phyloP scores from a whole-genome alignment of 2,797 vertebrate genomes.

The Tinamus major region DNA sequence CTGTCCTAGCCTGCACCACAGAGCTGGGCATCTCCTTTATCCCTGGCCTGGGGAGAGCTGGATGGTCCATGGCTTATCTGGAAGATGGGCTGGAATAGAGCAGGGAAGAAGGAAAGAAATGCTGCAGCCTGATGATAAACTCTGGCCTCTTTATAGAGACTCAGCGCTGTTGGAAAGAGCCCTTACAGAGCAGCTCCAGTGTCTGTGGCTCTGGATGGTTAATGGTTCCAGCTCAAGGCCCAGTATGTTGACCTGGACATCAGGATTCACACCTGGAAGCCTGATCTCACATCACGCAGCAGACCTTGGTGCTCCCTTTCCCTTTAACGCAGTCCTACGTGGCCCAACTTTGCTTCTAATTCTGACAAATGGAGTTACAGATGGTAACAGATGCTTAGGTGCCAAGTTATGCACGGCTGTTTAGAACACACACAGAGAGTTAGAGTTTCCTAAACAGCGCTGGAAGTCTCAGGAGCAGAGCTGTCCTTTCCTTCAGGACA shows the following conservation, averaged over 20 bases:
- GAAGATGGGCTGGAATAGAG: fast-evolving
- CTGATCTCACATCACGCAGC: neutral
- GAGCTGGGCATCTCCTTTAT: neutral
- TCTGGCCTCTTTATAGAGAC: neutral
- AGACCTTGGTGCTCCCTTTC: neutral
- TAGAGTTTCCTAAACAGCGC: neutral
- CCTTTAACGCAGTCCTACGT: neutral
- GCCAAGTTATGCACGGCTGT: neutral
- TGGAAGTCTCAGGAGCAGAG: neutral
- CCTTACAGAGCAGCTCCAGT: fast-evolving
- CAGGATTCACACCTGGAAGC: fast-evolving
- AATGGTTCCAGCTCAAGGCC: neutral
- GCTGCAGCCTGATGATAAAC: neutral
- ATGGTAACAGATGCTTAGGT: neutral
- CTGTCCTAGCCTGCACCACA: neutral
- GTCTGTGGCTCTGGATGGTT: neutral
- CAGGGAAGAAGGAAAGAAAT: neutral
- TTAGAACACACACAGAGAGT: neutral
- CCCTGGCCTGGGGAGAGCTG: neutral
- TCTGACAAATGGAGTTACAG: neutral
- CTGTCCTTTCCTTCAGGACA: neutral
- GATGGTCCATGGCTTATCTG: fast-evolving
- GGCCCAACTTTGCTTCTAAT: neutral
- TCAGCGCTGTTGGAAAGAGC: neutral
- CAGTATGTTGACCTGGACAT: neutral